Percentiles rank a stretch among this genome's conserved stretches.
phyloP scores from a whole-genome alignment of 2,888 invertebrate species.

The Brachyptera risi region DNA sequence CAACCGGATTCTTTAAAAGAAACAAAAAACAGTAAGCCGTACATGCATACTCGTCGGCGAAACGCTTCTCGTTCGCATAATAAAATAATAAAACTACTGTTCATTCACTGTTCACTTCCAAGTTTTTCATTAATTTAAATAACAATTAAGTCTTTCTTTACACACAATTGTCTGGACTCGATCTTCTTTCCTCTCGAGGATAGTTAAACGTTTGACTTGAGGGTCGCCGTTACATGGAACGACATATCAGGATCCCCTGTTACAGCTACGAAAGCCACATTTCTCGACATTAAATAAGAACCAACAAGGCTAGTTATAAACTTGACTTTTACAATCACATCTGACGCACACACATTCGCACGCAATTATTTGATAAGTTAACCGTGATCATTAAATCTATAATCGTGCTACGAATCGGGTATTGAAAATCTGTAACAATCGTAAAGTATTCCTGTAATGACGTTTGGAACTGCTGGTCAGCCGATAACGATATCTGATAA shows the following conservation, averaged over 20 bases:
- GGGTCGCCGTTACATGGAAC: not conserved
- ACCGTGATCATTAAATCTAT: not conserved
- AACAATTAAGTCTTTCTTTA: not conserved
- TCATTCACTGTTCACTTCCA: not conserved
- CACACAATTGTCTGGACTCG: not conserved
- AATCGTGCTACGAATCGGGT: no score
- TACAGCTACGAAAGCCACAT: not conserved
- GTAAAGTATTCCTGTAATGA: no score
- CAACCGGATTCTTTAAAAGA: slow-evolving; percentile 6
- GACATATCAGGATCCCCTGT: not conserved
- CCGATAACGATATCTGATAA: no score
- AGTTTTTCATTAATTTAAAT: not conserved
- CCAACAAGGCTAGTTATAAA: not conserved
- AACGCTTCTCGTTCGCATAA: not conserved
- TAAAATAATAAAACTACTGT: not conserved
- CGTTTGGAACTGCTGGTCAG: no score
- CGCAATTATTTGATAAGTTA: slow-evolving; percentile 5
- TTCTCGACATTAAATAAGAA: slow-evolving; percentile 4
- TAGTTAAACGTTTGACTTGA: not conserved
- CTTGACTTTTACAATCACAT: not conserved
- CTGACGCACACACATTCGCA: not conserved
- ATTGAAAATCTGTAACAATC: no score
- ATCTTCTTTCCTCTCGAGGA: not conserved
- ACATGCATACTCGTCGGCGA: not conserved
- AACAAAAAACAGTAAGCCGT: not conserved